These are phyloP conservation scores for Parotia lawesii DNA, from an alignment of 2,113 vertebrate species.

Conservation along the genomic window DNA sequence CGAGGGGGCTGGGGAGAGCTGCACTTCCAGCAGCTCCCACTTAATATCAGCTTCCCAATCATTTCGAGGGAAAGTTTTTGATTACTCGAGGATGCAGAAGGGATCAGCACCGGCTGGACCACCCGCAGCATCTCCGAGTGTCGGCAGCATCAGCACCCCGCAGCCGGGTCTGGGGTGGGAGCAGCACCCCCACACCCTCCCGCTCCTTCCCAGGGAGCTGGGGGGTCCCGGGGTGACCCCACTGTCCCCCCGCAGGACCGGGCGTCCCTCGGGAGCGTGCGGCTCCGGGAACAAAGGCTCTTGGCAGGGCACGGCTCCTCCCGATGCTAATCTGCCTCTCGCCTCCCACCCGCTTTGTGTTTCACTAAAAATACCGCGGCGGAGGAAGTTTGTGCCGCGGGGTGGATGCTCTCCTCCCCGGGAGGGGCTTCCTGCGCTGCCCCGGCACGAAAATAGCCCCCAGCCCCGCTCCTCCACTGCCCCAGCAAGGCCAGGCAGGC, in stretches of 20 bases:
- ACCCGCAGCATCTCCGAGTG: background rate
- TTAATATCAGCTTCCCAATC: background rate
- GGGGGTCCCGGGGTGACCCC: background rate
- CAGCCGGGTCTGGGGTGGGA: background rate
- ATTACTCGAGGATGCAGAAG: background rate
- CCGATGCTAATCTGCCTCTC: constrained; percentile 40
- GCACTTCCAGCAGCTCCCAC: background rate
- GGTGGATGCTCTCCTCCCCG: constrained; percentile 60
- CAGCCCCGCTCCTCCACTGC: background rate
- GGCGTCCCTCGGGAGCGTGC: background rate
- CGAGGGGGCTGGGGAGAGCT: background rate
- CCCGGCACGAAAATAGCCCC: constrained; percentile 7
- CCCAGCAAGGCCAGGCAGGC: background rate
- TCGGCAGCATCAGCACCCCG: fast-evolving
- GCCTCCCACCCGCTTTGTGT: constrained; percentile 54
- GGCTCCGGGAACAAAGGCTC: constrained; percentile 29
- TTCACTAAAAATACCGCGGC: constrained; percentile 48
- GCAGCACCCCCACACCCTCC: background rate
- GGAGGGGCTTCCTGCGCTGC: constrained; percentile 64
- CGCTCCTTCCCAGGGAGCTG: background rate
- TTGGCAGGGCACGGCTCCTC: background rate
- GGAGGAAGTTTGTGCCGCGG: constrained; percentile 33
- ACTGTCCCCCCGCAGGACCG: fast-evolving
- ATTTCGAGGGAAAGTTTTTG: background rate
- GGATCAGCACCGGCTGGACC: background rate